Percentiles rank a stretch among this genome's conserved stretches.
These are phyloP conservation scores for Melinaea marsaeus DNA, from an alignment of 2,888 invertebrate species.

Conservation along the genomic window DNA sequence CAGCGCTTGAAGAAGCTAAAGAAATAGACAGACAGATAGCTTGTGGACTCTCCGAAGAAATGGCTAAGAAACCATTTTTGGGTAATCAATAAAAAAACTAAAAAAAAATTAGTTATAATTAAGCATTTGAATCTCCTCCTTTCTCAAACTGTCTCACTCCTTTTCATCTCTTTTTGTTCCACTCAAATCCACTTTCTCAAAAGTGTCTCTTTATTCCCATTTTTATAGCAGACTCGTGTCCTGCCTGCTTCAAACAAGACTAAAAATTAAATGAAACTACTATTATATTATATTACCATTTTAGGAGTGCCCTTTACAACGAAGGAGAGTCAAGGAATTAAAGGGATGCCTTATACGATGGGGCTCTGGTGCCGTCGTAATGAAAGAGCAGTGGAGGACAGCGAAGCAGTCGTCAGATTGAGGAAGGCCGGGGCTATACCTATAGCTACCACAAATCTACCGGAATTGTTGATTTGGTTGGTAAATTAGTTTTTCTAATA, in stretches of 20 bases:
- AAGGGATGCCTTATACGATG: conserved; percentile 84
- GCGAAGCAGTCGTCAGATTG: conserved; percentile 83
- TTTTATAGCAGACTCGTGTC: too few relatives aligned
- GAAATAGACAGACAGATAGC: conserved; percentile 84
- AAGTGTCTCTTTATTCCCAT: too few relatives aligned
- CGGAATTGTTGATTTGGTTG: conserved; percentile 93
- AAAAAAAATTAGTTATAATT: background rate
- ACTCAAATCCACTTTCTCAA: too few relatives aligned
- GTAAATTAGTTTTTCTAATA: conserved; percentile 6
- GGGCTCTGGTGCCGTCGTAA: conserved; percentile 82
- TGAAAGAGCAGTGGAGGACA: conserved; percentile 83
- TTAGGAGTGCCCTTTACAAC: conserved; percentile 93
- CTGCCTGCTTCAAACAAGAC: too few relatives aligned
- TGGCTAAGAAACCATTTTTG: conserved; percentile 85
- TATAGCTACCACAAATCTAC: conserved; percentile 91
- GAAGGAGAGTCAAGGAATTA: conserved; percentile 91
- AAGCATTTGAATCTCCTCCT: too few relatives aligned
- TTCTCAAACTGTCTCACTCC: too few relatives aligned
- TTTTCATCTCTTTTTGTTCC: too few relatives aligned
- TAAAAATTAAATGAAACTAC: too few relatives aligned
- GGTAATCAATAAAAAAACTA: conserved; percentile 53
- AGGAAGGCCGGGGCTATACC: conserved; percentile 92
- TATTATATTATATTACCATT: too few relatives aligned
- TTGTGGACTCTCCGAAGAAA: conserved; percentile 78
- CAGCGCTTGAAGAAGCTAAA: conserved; percentile 87